Base-by-base conservation (phyloP, 2,797 vertebrate species). In the Urophycis tenuis region DNA sequence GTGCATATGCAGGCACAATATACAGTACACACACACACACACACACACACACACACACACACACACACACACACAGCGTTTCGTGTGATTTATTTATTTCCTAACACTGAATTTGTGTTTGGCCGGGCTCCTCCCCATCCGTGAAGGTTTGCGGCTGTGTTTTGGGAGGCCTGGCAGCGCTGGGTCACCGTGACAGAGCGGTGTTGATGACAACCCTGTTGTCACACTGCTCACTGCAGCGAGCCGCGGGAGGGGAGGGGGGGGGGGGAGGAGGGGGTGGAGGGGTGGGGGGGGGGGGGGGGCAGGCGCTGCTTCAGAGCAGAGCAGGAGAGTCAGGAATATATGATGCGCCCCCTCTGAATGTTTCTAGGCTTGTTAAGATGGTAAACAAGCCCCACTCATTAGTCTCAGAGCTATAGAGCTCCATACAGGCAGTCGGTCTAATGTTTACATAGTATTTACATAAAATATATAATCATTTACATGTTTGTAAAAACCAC, bases 361-460 rank as follows among this genome's bases (percentile, higher is more conserved):
- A 67, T 29, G 70, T 77, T 80, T 25, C 64, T 75, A 25, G 9
- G 75, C 39, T 79, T 82, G 72, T 79, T 84, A 72, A 83, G 78
- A 73, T 36, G 10, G 71, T 84, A 88, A 86, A 87, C 77, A 86
- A 82, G 84, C 72, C 45, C 72, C 76, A 80, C 78, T 80, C 78
- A 85, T 87, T 85, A 83, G 80, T 80, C 74, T 29, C 34, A 45
- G 75, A 25, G 75, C 78, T 84, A n/a, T n/a, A n/a, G n/a, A n/a
- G 85, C 77, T 79, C 77, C 76, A 77, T 76, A 77, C 36, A 70
- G 15, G 75, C 79, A 71, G 79, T 72, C 75, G 32, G 64, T 49
- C 73, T 78, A 79, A 77, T 83, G 82, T 87, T 85, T 82, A 80
- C 72, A 82, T 85, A 78, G 71, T 75, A 88, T 83, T 86, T 88